Percentiles rank a stretch among this genome's conserved stretches.
Evolutionary conservation across 1,140 invertebrate species (phyloP).

Genomic region (Zaprionus taronus): DNA sequence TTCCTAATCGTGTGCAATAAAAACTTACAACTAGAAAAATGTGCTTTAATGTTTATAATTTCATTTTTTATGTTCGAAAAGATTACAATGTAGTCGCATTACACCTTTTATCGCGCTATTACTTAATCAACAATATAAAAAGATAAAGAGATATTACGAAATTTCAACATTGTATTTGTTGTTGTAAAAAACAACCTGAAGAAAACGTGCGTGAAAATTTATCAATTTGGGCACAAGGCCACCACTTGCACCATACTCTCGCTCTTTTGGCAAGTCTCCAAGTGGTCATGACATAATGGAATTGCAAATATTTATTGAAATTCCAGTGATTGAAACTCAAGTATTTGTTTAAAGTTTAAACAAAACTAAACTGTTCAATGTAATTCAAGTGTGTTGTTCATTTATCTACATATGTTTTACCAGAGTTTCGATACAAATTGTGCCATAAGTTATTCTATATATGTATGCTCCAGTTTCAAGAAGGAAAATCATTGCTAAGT

Average conservation of each 20-base stretch:
- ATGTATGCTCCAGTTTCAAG: background rate
- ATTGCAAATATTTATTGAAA: conserved; percentile 28
- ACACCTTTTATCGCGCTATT: background rate
- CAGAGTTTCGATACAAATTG: background rate
- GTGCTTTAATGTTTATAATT: background rate
- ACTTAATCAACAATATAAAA: background rate
- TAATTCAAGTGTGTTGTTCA: conserved; percentile 6
- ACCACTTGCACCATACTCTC: background rate
- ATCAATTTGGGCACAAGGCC: conserved; percentile 46
- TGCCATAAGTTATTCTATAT: conserved; percentile 5
- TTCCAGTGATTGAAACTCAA: conserved; percentile 29
- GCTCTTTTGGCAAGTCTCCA: background rate
- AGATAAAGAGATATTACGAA: background rate
- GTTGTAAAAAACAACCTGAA: conserved; percentile 6
- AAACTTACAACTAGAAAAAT: background rate
- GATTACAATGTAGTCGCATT: background rate
- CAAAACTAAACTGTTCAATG: conserved; percentile 13
- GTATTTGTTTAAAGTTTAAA: conserved; percentile 7
- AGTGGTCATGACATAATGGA: conserved; percentile 7
- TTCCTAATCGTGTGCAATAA: too few species aligned
- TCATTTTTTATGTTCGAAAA: background rate
- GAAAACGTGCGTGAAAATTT: conserved; percentile 28
- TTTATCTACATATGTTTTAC: background rate
- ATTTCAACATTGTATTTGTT: background rate
- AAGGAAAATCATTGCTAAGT: conserved; percentile 2